These are phyloP conservation scores for honey bee (Apis mellifera) DNA, from an alignment of 1,140 invertebrate genomes.

Conservation along the genomic window Amel_HAv3.1 CM009932.2:14587001-14587500, in stretches of 20 bases:
- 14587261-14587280: not conserved
- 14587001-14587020: not conserved
- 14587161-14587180: conserved; percentile 44
- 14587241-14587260: conserved; percentile 15
- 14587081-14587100: not conserved
- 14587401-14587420: too few species aligned
- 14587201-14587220: conserved; percentile 18
- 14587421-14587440: too few species aligned
- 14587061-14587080: not conserved
- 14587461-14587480: too few species aligned
- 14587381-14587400: too few species aligned
- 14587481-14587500: too few species aligned
- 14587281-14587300: too few species aligned
- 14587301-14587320: too few species aligned
- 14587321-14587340: too few species aligned
- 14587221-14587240: conserved; percentile 28
- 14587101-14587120: too few species aligned
- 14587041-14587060: not conserved
- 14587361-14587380: too few species aligned
- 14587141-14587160: not conserved
- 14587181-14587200: conserved; percentile 44
- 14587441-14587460: too few species aligned
- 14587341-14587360: too few species aligned
- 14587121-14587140: conserved; percentile 2
- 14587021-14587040: not conserved